Base-by-base conservation (phyloP, 1,140 invertebrate species). In the Laodelphax striatellus region DNA sequence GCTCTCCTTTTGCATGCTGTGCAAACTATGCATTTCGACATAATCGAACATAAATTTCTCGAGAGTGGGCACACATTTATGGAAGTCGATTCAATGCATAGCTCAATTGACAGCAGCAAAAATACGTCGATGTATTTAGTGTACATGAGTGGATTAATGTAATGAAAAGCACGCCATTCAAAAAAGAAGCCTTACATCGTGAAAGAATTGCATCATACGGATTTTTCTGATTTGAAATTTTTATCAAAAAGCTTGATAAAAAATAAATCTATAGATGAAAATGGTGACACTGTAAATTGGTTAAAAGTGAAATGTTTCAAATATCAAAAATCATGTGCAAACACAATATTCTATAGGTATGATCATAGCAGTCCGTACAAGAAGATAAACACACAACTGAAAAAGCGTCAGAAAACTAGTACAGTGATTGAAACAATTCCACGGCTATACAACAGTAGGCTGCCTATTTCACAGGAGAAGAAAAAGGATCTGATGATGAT, bases 21-120 rank as follows among this genome's bases (percentile, higher is more conserved):
- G 10, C 55, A 58, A 17, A 62, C 34, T 5, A 52, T 42, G 13
- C 55, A 55, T 28, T 42, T 60, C 22, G 44, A 55, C 38, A 57
- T 44, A 16, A 52, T 60, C 34, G 54, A 63, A 22, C 10, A 59
- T 63, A 76, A 75, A 63, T 75, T 65, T 65, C 60, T 75, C 9
- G 70, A 71, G 62, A 65, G 63, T 34, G 73, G 73, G 8, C 73
- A 75, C 57, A 73, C 71, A 17, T 72, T 73, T 52, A 74, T 75
- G 69, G 73, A 75, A 55, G 68, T 66, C 53, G 74, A 76, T 61
- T 67, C 65, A 8, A 68, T 73, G 6, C 72, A 76, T 61, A n/a
- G n/a, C n/a, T n/a, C n/a, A n/a, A n/a, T n/a, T n/a, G n/a, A n/a
- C n/a, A n/a, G n/a, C n/a, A n/a, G 43, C 4, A 46, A 19, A 46